Conservation (phyloP, 2,113 vertebrate genomes). For the Halichoerus grypus region DNA sequence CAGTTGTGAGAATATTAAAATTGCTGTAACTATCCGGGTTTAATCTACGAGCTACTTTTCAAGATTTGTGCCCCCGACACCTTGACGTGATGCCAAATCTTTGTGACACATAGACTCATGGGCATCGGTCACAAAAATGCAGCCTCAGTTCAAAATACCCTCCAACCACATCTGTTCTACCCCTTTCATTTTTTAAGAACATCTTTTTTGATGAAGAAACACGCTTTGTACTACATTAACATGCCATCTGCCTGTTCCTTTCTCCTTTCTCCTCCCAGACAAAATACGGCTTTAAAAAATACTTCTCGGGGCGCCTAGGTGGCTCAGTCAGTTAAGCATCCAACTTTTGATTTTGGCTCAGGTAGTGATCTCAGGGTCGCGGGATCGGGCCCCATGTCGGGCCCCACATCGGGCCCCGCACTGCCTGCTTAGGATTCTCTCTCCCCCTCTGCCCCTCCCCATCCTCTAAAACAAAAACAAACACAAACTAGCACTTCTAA, state of each 20-base stretch:
- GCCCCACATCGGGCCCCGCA: not conserved
- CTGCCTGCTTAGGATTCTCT: not conserved
- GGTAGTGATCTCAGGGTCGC: not conserved
- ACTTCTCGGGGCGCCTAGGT: not conserved
- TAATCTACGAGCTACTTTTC: not conserved
- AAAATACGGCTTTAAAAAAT: not conserved
- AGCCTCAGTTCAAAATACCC: not conserved
- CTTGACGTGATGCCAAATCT: not conserved
- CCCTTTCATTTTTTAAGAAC: not conserved
- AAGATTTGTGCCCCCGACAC: not conserved
- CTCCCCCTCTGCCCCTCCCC: not conserved
- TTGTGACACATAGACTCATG: not conserved
- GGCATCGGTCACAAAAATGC: not conserved
- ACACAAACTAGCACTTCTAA: not conserved
- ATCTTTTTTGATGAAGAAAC: not conserved
- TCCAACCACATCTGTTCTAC: not conserved
- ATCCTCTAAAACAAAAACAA: not conserved
- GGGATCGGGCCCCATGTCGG: not conserved
- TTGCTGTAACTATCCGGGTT: not conserved
- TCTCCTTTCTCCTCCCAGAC: not conserved
- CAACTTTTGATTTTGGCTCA: not conserved
- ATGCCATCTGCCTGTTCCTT: not conserved
- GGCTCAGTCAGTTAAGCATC: not conserved
- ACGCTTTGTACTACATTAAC: rapidly evolving
- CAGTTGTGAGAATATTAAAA: not conserved